Conservation (phyloP, 2,888 invertebrate genomes). For the Lasioglossum vierecki region DNA sequence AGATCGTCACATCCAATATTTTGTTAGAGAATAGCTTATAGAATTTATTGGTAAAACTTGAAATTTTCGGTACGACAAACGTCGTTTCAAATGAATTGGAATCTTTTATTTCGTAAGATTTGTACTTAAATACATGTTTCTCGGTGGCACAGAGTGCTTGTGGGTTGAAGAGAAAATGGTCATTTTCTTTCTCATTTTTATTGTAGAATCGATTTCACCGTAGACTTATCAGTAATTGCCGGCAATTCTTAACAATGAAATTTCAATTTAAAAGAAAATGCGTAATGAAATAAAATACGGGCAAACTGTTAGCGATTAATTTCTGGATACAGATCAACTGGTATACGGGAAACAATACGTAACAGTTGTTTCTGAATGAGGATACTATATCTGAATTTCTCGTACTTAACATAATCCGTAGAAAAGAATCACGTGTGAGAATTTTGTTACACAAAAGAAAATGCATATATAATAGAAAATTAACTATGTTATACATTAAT, state of each 20-base stretch:
- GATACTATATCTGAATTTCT: background rate
- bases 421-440: background rate
- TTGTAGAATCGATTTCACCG: conserved; percentile 2
- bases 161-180: background rate
- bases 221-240: conserved; percentile 37
- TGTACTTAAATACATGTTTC: conserved; percentile 67
- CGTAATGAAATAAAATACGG: background rate
- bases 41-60: background rate
- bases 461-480: conserved; percentile 39
- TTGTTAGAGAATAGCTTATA: background rate
- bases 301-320: background rate
- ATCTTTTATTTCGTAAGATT: conserved; percentile 67
- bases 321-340: background rate
- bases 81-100: conserved; percentile 30
- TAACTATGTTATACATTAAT: conserved; percentile 55
- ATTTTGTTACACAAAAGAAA: conserved; percentile 43
- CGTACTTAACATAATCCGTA: background rate
- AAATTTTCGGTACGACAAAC: background rate
- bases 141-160: conserved; percentile 16
- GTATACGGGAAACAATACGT: background rate
- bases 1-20: no score
- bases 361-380: background rate
- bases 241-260: conserved; percentile 48
- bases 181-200: background rate
- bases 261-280: conserved; percentile 36